Conservation (phyloP, 1,140 invertebrate genomes). For the Cyclargus thomasi region DNA sequence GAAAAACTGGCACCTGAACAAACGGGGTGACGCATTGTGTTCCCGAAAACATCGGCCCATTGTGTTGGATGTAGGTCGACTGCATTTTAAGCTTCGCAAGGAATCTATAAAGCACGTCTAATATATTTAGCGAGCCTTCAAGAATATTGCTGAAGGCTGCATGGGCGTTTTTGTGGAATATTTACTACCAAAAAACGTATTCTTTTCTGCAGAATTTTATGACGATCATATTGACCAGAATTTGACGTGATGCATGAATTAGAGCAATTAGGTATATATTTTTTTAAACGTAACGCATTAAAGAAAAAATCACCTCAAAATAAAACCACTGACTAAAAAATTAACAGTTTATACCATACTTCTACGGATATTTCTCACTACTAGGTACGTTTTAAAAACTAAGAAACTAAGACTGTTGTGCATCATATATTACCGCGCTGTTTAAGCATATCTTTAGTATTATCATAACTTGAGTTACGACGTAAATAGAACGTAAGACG, state of each 20-base stretch:
- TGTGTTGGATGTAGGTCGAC: constrained; percentile 53
- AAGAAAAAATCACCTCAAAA: too few species aligned
- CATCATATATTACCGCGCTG: background rate
- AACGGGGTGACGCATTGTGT: constrained; percentile 46
- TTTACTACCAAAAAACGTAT: too few species aligned
- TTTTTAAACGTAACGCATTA: too few species aligned
- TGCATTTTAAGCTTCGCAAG: constrained; percentile 44
- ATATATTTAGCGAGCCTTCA: background rate
- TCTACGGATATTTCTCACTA: too few species aligned
- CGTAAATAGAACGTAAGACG: constrained; percentile 31
- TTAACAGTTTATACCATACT: too few species aligned
- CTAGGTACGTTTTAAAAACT: background rate
- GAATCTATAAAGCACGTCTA: constrained; percentile 23
- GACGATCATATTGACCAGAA: too few species aligned
- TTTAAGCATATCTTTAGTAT: constrained; percentile 15
- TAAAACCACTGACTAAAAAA: too few species aligned
- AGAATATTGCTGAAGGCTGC: background rate
- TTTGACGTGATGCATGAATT: too few species aligned
- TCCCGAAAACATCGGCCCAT: constrained; percentile 54
- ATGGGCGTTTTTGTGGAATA: background rate
- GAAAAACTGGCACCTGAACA: constrained; percentile 51
- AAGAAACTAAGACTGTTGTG: background rate
- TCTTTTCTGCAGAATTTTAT: too few species aligned
- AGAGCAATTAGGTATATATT: too few species aligned
- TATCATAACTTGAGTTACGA: constrained; percentile 27